Base-by-base conservation (phyloP, 2,113 vertebrate genomes). In the Hystrix cristata region DNA sequence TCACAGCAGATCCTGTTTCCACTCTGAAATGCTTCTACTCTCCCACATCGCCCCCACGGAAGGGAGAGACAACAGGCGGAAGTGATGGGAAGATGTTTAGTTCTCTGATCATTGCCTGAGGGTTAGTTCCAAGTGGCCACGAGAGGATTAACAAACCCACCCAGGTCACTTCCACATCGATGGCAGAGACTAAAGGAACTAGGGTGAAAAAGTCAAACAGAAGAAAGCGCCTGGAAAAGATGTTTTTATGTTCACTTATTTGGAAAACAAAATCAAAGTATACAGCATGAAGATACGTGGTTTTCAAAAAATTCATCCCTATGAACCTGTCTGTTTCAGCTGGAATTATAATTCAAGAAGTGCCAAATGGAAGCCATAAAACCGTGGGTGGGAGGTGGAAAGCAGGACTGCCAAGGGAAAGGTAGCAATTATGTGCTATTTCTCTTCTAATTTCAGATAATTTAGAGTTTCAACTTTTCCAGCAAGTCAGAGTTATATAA, bases 221-320 rank as follows among this genome's bases (percentile, higher is more conserved):
- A 92, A 92, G 92, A 88, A 93, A 93, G 46, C 0, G 0, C 65
- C 64, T 71, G 38, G 97, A 94, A 98, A 98, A 98, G 69, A 97
- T 95, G 46, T 79, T 98, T 98, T 98, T 98, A 98, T 97, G 97
- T 89, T 98, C 95, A 94, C 93, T 97, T 85, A 97, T 92, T 4
- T 18, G 78, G 86, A 95, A 97, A 96, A 97, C 95, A 91, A 97
- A 96, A 97, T 79, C 29, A 86, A 90, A 97, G 97, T 90, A 96
- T 71, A 98, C 76, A 97, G 91, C 94, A 80, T 76, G 38, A 71
- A 69, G 95, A 67, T 51, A 95, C 87, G 96, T 76, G 34, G 43
- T 72, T 79, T 96, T 90, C 21, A 93, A 92, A 97, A 98, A 60
- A 81, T 21, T 93, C 46, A 80, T 97, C 92, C 93, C 71, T 55